phyloP scores from a whole-genome alignment of 53 echinoderm and acorn worm species.

The Zoroaster sp. region DNA sequence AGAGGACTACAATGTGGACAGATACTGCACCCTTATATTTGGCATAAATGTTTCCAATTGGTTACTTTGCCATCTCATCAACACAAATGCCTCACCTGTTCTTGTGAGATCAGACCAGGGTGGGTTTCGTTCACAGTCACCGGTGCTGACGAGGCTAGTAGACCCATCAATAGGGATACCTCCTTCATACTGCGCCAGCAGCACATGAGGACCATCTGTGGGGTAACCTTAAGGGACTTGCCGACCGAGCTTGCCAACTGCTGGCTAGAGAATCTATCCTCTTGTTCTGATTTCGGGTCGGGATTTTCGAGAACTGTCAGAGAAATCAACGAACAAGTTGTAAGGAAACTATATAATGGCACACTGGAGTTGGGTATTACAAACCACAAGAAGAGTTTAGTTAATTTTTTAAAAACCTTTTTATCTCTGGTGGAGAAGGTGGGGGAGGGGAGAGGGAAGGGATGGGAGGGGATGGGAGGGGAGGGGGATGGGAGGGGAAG shows the following conservation, averaged over 20 bases:
- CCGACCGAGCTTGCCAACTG: not conserved
- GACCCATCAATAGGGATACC: constrained; percentile 90
- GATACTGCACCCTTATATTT: too few relatives aligned
- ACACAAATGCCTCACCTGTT: constrained; percentile 22
- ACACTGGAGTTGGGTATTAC: too few relatives aligned
- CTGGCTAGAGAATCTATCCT: not conserved
- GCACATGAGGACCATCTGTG: constrained; percentile 97
- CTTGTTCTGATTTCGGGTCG: not conserved
- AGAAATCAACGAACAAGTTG: too few relatives aligned
- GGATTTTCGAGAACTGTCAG: not conserved
- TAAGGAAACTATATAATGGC: too few relatives aligned
- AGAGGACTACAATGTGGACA: too few relatives aligned
- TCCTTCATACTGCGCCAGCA: constrained; percentile 99
- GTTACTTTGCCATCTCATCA: not conserved
- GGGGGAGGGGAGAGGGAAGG: too few relatives aligned
- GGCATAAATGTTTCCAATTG: not conserved
- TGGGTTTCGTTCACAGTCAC: constrained; percentile 3
- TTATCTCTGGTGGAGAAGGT: too few relatives aligned
- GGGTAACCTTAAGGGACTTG: constrained; percentile 79
- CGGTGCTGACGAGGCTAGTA: constrained; percentile 62
- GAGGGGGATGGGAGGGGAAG: not conserved
- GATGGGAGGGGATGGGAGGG: too few relatives aligned
- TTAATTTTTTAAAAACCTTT: not conserved
- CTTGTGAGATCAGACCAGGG: constrained; percentile 28
- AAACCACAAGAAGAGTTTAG: too few relatives aligned